Evolutionary conservation across 2,888 invertebrate genomes (phyloP), one percentile per base, ranked within the genome.

Genomic region (Geotrupes spiniger): DNA sequence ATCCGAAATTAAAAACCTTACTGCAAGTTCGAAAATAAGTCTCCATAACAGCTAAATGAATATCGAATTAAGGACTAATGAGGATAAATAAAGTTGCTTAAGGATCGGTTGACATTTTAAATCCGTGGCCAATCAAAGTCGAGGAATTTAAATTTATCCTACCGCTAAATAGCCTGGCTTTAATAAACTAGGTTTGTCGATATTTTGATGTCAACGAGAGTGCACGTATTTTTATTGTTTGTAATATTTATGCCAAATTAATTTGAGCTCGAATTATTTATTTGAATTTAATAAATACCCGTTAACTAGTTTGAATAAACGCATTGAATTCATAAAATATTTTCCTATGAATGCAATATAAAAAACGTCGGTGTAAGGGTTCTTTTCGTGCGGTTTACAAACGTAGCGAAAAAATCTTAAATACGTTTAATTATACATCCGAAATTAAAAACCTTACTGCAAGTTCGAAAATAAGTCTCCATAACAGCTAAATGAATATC

Each of bases 41-140:
- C 48, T 51, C 27, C 41, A 51, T 40, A 50, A 57, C 53, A 57
- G 53, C 52, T 56, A 55, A 52, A 58, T 54, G 54, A 56, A 56
- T 58, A 53, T 49, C 53, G 52, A 52, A 54, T 56, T 58, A 56
- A 52, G 43, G 53, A 49, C 54, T 56, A 58, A 58, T 53, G 53
- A 58, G 56, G n/a, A n/a, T n/a, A n/a, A n/a, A n/a, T n/a, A n/a
- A n/a, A n/a, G n/a, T n/a, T n/a, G n/a, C n/a, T n/a, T n/a, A n/a
- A n/a, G n/a, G n/a, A n/a, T n/a, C n/a, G n/a, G n/a, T n/a, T n/a
- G n/a, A n/a, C n/a, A n/a, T n/a, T n/a, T n/a, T n/a, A n/a, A n/a
- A n/a, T n/a, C n/a, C n/a, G n/a, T n/a, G n/a, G n/a, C n/a, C n/a
- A n/a, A n/a, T n/a, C n/a, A n/a, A n/a, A n/a, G n/a, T n/a, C n/a